phyloP scores from a whole-genome alignment of 2,797 vertebrate genomes.

The Diceros bicornis region DNA sequence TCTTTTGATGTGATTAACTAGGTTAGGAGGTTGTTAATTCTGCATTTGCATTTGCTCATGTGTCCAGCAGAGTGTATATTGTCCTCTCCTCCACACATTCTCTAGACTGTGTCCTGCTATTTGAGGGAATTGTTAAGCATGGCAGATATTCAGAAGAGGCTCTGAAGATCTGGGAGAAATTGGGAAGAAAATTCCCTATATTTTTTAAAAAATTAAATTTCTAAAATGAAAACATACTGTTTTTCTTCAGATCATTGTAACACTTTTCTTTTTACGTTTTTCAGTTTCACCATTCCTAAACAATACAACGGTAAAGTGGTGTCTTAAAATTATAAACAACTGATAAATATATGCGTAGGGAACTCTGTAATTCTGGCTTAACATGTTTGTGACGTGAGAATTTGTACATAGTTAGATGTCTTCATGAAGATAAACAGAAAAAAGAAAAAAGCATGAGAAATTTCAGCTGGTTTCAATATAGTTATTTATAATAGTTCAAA shows the following conservation, averaged over 20 bases:
- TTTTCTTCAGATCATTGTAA: slow-evolving; percentile 22
- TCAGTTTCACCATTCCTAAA: background rate
- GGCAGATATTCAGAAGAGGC: background rate
- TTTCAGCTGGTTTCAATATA: slow-evolving; percentile 18
- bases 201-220: background rate
- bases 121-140: background rate
- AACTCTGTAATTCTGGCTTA: slow-evolving; percentile 24
- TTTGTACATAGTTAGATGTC: background rate
- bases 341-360: background rate
- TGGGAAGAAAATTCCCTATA: background rate
- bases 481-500: slow-evolving; percentile 28
- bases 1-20: background rate
- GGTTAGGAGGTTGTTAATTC: background rate
- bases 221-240: background rate
- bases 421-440: background rate
- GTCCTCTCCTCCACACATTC: background rate
- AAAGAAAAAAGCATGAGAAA: background rate
- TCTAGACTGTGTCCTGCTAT: background rate
- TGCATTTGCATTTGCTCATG: background rate
- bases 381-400: slow-evolving; percentile 10
- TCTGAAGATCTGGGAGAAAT: background rate
- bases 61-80: background rate
- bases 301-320: background rate
- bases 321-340: background rate
- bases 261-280: background rate